Evolutionary conservation across 2,888 invertebrate genomes (phyloP).

Genomic region (Dynastes tityus): DNA sequence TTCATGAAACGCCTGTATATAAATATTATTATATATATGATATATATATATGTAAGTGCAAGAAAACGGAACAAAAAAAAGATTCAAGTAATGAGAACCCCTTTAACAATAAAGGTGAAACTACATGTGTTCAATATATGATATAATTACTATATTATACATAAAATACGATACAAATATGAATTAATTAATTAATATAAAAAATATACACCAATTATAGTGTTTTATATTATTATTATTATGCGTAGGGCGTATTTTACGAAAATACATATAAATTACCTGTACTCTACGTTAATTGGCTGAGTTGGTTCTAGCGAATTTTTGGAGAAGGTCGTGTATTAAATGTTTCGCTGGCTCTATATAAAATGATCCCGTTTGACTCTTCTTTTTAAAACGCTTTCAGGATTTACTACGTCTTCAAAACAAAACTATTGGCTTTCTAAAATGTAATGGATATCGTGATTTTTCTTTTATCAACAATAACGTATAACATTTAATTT

Average conservation of each 20-base stretch:
- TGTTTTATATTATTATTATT: slow-evolving; percentile 45
- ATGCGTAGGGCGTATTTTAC: too few species aligned
- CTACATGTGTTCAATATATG: slow-evolving; percentile 55
- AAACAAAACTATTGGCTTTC: too few species aligned
- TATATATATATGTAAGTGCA: neutral
- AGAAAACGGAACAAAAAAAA: slow-evolving; percentile 3
- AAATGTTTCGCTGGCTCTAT: too few species aligned
- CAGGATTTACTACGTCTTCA: too few species aligned
- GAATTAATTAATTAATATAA: slow-evolving; percentile 22
- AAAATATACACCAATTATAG: slow-evolving; percentile 55
- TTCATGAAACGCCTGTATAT: slow-evolving; percentile 45
- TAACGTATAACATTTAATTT: too few species aligned
- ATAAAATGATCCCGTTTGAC: too few species aligned
- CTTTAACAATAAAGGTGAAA: slow-evolving; percentile 54
- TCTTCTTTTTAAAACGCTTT: too few species aligned
- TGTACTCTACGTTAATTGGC: too few species aligned
- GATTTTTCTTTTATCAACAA: too few species aligned
- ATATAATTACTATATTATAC: slow-evolving; percentile 25
- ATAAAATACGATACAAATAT: slow-evolving; percentile 27
- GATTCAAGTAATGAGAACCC: slow-evolving; percentile 33
- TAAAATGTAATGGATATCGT: too few species aligned
- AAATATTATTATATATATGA: slow-evolving; percentile 26
- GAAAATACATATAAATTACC: neutral
- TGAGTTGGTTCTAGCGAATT: too few species aligned
- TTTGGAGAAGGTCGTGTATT: too few species aligned